Base-by-base conservation (phyloP, 2,888 invertebrate species). In the Tetanocera ferruginea region DNA sequence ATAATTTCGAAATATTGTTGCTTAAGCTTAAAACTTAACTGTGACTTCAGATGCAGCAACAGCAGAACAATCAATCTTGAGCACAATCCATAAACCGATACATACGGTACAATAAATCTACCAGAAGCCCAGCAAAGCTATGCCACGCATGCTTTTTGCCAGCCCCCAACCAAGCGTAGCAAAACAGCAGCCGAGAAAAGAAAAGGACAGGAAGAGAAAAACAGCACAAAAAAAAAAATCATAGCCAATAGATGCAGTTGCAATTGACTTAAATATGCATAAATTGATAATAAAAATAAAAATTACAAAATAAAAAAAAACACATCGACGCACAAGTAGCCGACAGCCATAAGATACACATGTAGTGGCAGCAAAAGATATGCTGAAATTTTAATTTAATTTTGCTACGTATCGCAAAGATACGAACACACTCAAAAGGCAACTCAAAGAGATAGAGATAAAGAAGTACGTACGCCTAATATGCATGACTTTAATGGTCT, bases 281-380 rank as follows among this genome's bases (percentile, higher is more conserved):
- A 43, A 43, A 43, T 11, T 43, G 11, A 11, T 43, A 43, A 43
- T 43, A 43, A 43, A 11, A 62, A 28, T 25, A 25, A n/a, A 64
- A 64, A n/a, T 19, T n/a, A n/a, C n/a, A n/a, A n/a, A n/a, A n/a
- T n/a, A n/a, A 8, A 64, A 64, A n/a, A 28, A 25, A 43, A 11
- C 1, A 64, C 34, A 76, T 77, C 77, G 78, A 78, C 73, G 79
- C 72, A 34, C 77, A 76, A 31, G 34, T 57, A 67, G 34, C 76
- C 64, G 9, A 19, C n/a, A 28, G 64, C 28, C 34, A n/a, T 9
- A n/a, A 34, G 31, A 64, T 28, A 34, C 64, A 64, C n/a, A 28
- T 34, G 60, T 25, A n/a, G 34, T 64, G 34, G 28, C 31, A 11
- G 31, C 34, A 17, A 14, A 14, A 28, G 64, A 64, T 64, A 34